A percentile compares a stretch with the other conserved stretches of the same genome.
Evolutionary conservation across 64 coral and sea anemone genomes (phyloP).

Genomic region (Acropora tenuis): DNA sequence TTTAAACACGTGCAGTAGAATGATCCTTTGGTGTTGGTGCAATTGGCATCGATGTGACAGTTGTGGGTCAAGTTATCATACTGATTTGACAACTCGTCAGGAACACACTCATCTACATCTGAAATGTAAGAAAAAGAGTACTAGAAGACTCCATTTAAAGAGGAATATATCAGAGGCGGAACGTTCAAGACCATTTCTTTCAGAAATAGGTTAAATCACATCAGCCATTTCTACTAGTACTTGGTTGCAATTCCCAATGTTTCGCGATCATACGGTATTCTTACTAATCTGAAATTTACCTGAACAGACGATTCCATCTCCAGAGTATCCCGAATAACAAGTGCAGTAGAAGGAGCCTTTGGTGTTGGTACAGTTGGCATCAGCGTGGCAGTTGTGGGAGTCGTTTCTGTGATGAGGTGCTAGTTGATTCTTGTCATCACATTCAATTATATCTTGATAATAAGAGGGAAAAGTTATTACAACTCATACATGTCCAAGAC

Average conservation of each 20-base stretch:
- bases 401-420: not conserved
- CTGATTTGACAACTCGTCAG: constrained; percentile 21
- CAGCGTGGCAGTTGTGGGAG: constrained; percentile 26
- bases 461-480: not conserved
- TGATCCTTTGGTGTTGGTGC: constrained; percentile 88
- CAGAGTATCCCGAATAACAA: constrained; percentile 46
- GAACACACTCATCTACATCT: constrained; percentile 79
- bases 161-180: too few relatives aligned
- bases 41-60: constrained; percentile 83
- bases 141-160: too few relatives aligned
- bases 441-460: constrained; percentile 55
- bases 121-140: not conserved
- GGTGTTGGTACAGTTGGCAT: constrained; percentile 58
- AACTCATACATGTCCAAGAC: too few relatives aligned
- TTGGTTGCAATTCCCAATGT: too few relatives aligned
- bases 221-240: too few relatives aligned
- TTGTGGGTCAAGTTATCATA: constrained; percentile 66
- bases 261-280: too few relatives aligned
- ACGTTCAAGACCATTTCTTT: too few relatives aligned
- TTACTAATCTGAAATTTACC: too few relatives aligned
- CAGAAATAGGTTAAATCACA: too few relatives aligned
- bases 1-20: constrained; percentile 74
- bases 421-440: not conserved
- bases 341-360: constrained; percentile 70
- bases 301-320: constrained; percentile 33